phyloP scores from a whole-genome alignment of 92 coral and sea anemone genomes.

The Pocillopora grandis region DNA sequence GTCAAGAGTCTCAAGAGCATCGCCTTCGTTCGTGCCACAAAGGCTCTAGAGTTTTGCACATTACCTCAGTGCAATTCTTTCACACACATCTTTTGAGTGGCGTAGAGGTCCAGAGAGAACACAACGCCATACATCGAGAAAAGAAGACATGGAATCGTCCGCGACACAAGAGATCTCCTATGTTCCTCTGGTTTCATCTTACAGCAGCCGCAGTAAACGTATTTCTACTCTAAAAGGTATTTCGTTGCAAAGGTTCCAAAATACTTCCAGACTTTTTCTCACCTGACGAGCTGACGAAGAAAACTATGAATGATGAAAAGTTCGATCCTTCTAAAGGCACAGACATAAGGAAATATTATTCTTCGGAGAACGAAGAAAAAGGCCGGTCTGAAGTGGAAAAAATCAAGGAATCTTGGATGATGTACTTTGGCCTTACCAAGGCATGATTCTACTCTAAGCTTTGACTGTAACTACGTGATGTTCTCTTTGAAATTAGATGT shows the following conservation, averaged over 20 bases:
- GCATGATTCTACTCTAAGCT: background rate
- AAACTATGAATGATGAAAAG: background rate
- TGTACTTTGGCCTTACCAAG: slow-evolving; percentile 25
- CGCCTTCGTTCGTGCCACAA: too few relatives aligned
- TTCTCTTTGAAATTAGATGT: too few relatives aligned
- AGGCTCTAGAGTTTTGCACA: too few relatives aligned
- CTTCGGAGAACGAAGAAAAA: slow-evolving; percentile 29
- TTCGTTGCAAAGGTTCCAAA: slow-evolving; percentile 21
- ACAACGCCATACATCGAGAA: background rate
- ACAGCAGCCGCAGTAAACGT: slow-evolving; percentile 18
- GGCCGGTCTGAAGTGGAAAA: slow-evolving; percentile 23
- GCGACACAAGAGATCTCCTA: slow-evolving; percentile 15
- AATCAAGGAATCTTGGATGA: slow-evolving; percentile 46
- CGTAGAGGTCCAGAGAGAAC: background rate
- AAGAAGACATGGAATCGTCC: slow-evolving; percentile 14
- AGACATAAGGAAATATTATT: slow-evolving; percentile 10
- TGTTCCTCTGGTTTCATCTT: background rate
- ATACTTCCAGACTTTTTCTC: slow-evolving; percentile 26
- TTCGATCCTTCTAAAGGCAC: background rate
- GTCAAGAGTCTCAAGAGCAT: background rate
- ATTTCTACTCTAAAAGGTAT: background rate
- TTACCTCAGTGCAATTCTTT: too few relatives aligned
- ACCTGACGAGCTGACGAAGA: background rate
- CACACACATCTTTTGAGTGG: background rate
- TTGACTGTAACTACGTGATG: too few relatives aligned